Evolutionary conservation across 2,888 invertebrate genomes (phyloP), one percentile per base, ranked within the genome.

Genomic region (Coelopa pilipes): DNA sequence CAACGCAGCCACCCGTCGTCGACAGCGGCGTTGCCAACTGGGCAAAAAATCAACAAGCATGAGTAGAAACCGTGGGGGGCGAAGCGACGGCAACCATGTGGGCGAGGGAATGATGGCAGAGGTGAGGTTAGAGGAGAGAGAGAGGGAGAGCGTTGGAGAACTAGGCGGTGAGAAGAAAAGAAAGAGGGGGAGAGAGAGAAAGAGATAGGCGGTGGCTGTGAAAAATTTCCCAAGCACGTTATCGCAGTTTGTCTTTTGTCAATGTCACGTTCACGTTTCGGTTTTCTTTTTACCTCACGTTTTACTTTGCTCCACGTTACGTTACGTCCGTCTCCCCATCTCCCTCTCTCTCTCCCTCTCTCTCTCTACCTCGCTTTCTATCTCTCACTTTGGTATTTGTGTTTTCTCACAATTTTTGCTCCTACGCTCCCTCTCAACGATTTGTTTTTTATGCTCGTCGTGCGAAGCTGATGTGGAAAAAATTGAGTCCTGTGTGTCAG

Each of bases 261-360:
- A 81, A 80, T 81, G 80, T 81, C 81, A 78, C 77, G 76, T 75
- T 77, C 75, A 74, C 75, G 66, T 63, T 70, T 50, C 59, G 60
- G 24, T 70, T 34, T 34, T 34, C 34, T 34, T 34, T 34, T 34
- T 34, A 34, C 34, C 4, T 34, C 34, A 34, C 34, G 34, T 34
- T 34, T 34, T 70, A 17, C 12, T 53, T 57, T 46, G 55, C 62
- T 62, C 17, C n/a, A 70, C 34, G 34, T 34, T 34, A 34, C 50
- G 12, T 50, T 62, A 15, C 50, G 47, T 34, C 34, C 2, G 7
- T 34, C 34, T 34, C 2, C 7, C 34, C 34, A 34, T 34, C 34
- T 34, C 34, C 4, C 7, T 34, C 34, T 50, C 49, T 45, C 45
- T 17, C 57, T 66, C 50, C 50, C 11, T 49, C 21, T 47, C 24